Evolutionary conservation across 2,113 vertebrate species (phyloP).

Genomic region (Syrmaticus mikado): DNA sequence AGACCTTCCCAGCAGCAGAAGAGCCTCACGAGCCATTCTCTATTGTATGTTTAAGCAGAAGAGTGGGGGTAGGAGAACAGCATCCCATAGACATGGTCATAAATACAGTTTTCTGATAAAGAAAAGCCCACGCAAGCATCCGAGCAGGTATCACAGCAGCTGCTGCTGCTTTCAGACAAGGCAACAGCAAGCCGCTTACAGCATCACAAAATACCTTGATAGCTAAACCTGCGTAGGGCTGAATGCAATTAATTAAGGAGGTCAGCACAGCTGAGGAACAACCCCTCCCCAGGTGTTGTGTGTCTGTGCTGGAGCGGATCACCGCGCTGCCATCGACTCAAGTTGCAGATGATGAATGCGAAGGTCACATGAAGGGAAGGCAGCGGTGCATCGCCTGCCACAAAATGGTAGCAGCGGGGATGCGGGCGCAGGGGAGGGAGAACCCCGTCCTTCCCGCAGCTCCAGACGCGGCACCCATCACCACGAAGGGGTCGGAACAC

Average conservation of each 20-base stretch:
- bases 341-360: constrained; percentile 52
- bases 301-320: neutral
- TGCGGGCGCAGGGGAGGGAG: neutral
- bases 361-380: constrained; percentile 67
- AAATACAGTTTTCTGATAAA: neutral
- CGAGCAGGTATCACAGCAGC: constrained; percentile 25
- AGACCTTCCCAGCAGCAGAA: neutral
- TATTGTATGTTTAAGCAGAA: neutral
- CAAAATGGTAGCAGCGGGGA: constrained; percentile 54
- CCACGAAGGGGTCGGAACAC: neutral
- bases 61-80: neutral
- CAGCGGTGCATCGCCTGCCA: neutral
- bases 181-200: neutral
- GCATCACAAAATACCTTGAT: neutral
- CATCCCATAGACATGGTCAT: neutral
- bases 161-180: neutral
- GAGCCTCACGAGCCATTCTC: neutral
- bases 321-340: constrained; percentile 7
- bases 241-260: neutral
- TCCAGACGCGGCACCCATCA: constrained; percentile 46
- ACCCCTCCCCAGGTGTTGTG: neutral
- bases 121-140: neutral
- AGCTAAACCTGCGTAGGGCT: neutral
- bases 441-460: neutral
- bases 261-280: neutral